A percentile compares a stretch with the other conserved stretches of the same genome.
These are phyloP conservation scores for Amblyjoppa fuscipennis DNA, from an alignment of 2,888 invertebrate species.

Conservation along the genomic window DNA sequence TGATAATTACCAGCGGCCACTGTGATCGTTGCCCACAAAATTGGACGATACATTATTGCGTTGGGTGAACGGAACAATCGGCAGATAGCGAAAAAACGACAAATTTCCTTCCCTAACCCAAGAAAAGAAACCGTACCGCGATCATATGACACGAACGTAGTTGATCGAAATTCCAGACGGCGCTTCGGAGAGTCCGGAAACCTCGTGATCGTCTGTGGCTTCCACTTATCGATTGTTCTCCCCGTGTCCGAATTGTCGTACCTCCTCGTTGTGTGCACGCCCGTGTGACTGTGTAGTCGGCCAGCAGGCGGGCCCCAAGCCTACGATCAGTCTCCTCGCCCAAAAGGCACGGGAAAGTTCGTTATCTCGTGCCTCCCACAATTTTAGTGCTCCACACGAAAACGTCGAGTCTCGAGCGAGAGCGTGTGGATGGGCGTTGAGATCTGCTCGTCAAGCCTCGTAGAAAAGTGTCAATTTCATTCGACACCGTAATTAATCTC, in stretches of 20 bases:
- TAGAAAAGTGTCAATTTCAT: background rate
- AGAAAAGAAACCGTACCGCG: slow-evolving; percentile 59
- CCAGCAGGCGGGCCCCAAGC: slow-evolving; percentile 12
- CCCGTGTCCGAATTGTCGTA: slow-evolving; percentile 17
- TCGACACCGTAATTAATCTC: background rate
- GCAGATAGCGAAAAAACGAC: slow-evolving; percentile 17
- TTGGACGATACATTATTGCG: slow-evolving; percentile 62
- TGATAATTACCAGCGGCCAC: slow-evolving; percentile 65
- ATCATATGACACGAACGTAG: slow-evolving; percentile 69
- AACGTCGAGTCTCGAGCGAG: background rate
- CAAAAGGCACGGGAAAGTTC: slow-evolving; percentile 56
- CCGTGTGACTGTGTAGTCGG: background rate
- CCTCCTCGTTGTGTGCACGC: background rate
- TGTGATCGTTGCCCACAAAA: slow-evolving; percentile 57
- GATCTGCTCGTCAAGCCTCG: slow-evolving; percentile 21
- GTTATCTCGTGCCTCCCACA: slow-evolving; percentile 6
- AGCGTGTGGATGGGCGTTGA: slow-evolving; percentile 39
- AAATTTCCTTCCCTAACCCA: slow-evolving; percentile 62
- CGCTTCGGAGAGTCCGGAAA: slow-evolving; percentile 20
- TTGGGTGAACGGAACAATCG: slow-evolving; percentile 10
- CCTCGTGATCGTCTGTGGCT: slow-evolving; percentile 32
- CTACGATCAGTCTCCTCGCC: slow-evolving; percentile 66
- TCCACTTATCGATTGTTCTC: slow-evolving; percentile 40
- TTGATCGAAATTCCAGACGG: slow-evolving; percentile 57
- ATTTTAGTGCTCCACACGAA: background rate